A percentile compares a stretch with the other conserved stretches of the same genome.
Conservation (phyloP, 2,797 vertebrate species). For the Sebastiscus albofasciatus region DNA sequence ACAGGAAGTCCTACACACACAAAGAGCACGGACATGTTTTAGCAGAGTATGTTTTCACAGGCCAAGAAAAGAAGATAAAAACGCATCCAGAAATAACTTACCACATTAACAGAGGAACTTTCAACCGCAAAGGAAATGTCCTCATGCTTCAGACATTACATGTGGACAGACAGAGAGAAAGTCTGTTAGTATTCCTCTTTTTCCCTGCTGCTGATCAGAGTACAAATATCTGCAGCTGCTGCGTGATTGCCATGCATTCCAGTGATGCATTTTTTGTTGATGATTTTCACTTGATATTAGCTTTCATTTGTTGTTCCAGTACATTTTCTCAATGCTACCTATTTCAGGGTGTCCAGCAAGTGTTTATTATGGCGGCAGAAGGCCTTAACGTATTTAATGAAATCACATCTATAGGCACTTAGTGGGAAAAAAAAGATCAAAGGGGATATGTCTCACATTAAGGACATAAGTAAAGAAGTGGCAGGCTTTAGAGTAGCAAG, state of each 20-base stretch:
- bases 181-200: conserved; percentile 24
- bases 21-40: conserved; percentile 30
- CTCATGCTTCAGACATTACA: conserved; percentile 86
- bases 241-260: background rate
- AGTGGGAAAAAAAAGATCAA: background rate
- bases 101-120: conserved; percentile 89
- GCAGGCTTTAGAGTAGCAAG: background rate
- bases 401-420: background rate
- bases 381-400: background rate
- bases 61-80: background rate
- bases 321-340: background rate
- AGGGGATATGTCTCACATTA: background rate
- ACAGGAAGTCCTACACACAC: conserved; percentile 92
- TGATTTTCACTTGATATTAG: background rate
- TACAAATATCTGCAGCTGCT: conserved; percentile 10
- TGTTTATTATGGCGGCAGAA: background rate
- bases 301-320: background rate
- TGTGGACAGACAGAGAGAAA: conserved; percentile 43
- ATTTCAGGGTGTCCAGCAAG: background rate
- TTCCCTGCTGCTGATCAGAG: conserved; percentile 1
- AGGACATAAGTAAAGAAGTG: background rate
- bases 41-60: background rate
- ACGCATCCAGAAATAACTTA: conserved; percentile 78
- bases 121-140: conserved; percentile 93
- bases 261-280: background rate